These are phyloP conservation scores for Leptobrachium ailaonicum DNA, from an alignment of 2,113 vertebrate genomes.

Conservation along the genomic window DNA sequence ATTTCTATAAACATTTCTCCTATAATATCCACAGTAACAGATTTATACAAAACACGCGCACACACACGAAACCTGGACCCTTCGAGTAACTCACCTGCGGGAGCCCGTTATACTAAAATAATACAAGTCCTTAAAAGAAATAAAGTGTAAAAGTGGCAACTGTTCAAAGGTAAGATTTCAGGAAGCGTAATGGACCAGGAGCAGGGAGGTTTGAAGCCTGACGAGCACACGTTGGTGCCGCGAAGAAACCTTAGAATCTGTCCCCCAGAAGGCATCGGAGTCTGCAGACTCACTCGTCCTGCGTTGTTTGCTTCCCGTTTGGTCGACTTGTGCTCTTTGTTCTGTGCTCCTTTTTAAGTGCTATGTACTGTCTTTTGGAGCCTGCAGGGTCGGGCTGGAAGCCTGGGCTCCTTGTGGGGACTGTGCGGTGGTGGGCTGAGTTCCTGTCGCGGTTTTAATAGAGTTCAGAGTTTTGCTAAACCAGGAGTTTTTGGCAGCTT, in stretches of 20 bases:
- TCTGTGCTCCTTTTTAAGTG: constrained; percentile 40
- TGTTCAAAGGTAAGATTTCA: constrained; percentile 1
- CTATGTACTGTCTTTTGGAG: constrained; percentile 75
- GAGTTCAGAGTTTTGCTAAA: constrained; percentile 98
- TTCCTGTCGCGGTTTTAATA: constrained; percentile 89
- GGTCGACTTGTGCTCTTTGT: constrained; percentile 66
- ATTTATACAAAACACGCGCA: constrained; percentile 48
- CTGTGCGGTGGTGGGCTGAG: constrained; percentile 73
- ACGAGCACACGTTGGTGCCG: not conserved
- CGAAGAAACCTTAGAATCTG: not conserved
- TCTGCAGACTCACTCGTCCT: not conserved
- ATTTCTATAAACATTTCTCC: constrained; percentile 45
- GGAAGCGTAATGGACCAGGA: not conserved
- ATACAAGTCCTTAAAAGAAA: constrained; percentile 42
- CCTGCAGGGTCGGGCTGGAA: constrained; percentile 56
- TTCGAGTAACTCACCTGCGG: not conserved
- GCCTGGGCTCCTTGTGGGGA: constrained; percentile 56
- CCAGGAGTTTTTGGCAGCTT: constrained; percentile 98
- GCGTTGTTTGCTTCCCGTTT: constrained; percentile 27
- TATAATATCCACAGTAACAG: constrained; percentile 21
- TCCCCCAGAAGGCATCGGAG: not conserved
- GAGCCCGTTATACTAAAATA: constrained; percentile 42
- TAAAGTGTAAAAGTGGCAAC: constrained; percentile 49
- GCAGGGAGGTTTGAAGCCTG: constrained; percentile 9
- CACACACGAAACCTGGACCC: constrained; percentile 20